These are phyloP conservation scores for Euura saliciscinereae DNA, from an alignment of 1,140 invertebrate genomes.

Conservation along the genomic window DNA sequence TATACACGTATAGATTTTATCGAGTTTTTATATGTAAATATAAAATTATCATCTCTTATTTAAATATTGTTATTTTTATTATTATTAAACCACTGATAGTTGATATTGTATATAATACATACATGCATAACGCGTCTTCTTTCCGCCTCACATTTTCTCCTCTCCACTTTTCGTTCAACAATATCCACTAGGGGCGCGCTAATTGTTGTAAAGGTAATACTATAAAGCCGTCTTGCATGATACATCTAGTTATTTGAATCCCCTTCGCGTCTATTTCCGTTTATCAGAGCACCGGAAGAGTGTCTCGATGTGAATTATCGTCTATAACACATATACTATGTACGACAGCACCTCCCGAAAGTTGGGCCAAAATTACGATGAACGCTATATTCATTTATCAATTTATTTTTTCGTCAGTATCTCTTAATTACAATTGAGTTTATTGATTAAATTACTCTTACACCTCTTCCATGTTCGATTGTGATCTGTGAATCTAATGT, in stretches of 20 bases:
- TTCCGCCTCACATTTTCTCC: conserved; percentile 8
- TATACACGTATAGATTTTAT: conserved; percentile 15
- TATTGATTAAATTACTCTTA: background rate
- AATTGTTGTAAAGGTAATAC: background rate
- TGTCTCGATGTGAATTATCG: background rate
- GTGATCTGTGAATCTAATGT: background rate
- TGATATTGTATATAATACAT: conserved; percentile 30
- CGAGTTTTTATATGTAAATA: conserved; percentile 47
- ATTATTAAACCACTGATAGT: conserved; percentile 50
- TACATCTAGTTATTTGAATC: background rate
- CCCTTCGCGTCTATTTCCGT: background rate
- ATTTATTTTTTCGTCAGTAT: background rate
- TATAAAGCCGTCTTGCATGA: background rate
- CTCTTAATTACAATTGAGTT: background rate
- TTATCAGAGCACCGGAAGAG: background rate
- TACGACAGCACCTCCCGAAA: background rate
- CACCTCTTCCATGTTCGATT: background rate
- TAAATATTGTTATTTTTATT: background rate
- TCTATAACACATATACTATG: background rate
- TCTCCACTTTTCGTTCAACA: conserved; percentile 11
- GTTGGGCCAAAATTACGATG: background rate
- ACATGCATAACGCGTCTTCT: conserved; percentile 5
- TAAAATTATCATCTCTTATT: conserved; percentile 61
- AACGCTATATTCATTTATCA: background rate
- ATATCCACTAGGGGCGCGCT: background rate